A percentile compares a stretch with the other conserved stretches of the same genome.
These are phyloP conservation scores for Cordylochernes scorpioides DNA, from an alignment of 2,888 invertebrate genomes.

Conservation along the genomic window DNA sequence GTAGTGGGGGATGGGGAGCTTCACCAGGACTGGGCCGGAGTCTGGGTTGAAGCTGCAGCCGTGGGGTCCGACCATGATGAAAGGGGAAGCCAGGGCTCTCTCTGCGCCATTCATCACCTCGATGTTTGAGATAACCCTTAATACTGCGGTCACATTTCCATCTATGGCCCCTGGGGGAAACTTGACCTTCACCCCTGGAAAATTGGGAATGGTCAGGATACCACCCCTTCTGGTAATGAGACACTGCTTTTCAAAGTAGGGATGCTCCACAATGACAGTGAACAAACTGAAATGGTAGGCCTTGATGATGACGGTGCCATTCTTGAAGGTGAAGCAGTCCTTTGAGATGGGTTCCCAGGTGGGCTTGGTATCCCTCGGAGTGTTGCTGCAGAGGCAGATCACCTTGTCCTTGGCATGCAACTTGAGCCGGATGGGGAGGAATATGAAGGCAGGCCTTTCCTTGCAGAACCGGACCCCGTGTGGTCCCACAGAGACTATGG, in stretches of 20 bases:
- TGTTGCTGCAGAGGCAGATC: conserved; percentile 16
- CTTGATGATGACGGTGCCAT: conserved; percentile 12
- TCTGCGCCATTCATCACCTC: conserved; percentile 11
- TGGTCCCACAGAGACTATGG: conserved; percentile 17
- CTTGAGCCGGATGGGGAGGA: conserved; percentile 14
- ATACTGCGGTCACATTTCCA: conserved; percentile 15
- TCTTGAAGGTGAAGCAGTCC: conserved; percentile 10
- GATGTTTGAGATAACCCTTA: conserved; percentile 15
- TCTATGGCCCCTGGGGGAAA: conserved; percentile 16
- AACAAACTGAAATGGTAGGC: conserved; percentile 17
- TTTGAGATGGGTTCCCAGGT: conserved; percentile 13
- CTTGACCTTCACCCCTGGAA: conserved; percentile 16
- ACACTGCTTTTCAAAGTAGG: conserved; percentile 13
- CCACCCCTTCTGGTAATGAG: conserved; percentile 14
- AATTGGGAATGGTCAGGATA: conserved; percentile 12
- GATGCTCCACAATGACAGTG: conserved; percentile 16
- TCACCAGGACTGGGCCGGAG: conserved; percentile 14
- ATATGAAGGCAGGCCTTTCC: conserved; percentile 15
- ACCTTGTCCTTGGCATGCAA: conserved; percentile 13
- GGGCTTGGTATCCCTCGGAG: conserved; percentile 10
- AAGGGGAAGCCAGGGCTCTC: conserved; percentile 16
- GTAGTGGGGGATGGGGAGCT: conserved; percentile 17
- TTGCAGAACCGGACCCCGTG: conserved; percentile 16
- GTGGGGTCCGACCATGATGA: conserved; percentile 18
- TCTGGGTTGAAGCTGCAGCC: conserved; percentile 15